Evolutionary conservation across 2,797 vertebrate genomes (phyloP), one percentile per base, ranked within the genome.

Genomic region (Ispidina picta): DNA sequence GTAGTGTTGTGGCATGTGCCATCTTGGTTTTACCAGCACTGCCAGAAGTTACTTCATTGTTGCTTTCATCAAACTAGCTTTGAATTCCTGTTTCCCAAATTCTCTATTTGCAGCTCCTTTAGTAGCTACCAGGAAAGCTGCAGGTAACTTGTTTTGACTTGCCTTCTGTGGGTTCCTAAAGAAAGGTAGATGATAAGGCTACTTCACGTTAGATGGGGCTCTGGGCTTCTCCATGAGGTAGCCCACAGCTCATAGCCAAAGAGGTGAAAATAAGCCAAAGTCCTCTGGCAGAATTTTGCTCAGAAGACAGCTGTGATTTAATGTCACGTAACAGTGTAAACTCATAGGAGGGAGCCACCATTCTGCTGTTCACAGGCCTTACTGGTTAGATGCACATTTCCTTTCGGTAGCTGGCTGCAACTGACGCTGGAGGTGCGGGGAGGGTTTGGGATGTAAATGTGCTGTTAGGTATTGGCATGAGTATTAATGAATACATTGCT

Each of bases 241-340:
- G 29, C 33, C 8, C 54, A 15, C 8, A 48, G 39, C 20, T 49
- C 23, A 7, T 18, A 37, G 33, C 11, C 19, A 28, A 18, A 43
- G 21, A 71, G 58, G 14, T 69, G 43, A 35, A 58, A 55, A 39
- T 12, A 49, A 63, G 29, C 8, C 20, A 4, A 0, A 43, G 31
- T 31, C 13, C 13, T n/a, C 43, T 33, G 44, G 6, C 43, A 16
- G 12, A 8, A 21, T 16, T 35, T 44, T 59, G 20, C 39, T 80
- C 10, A 13, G 14, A 35, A 72, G 19, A 35, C 15, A 76, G 29
- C 31, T 83, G 23, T 62, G 9, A 12, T 9, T 49, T 54, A 8
- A 25, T 71, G 33, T 9, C 2, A 5, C 1, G 4, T 25, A 14
- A n/a, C 2, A 55, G 8, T 31, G 5, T 5, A 41, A 46, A 8